Evolutionary conservation across 1,140 invertebrate species (phyloP).

Genomic region (Ylistrum balloti): DNA sequence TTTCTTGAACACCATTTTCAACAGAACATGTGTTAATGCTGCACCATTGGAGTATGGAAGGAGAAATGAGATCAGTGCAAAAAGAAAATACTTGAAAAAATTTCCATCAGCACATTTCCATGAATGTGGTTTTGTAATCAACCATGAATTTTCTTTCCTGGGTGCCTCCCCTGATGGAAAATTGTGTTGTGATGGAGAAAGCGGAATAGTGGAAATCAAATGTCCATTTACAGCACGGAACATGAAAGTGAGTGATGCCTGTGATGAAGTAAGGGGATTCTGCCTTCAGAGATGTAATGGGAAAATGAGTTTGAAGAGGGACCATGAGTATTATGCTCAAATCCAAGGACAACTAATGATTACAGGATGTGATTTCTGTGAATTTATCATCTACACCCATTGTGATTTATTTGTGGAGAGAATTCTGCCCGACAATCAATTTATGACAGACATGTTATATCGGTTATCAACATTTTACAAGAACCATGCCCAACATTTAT

Average conservation of each 20-base stretch:
- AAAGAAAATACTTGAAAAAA: constrained; percentile 48
- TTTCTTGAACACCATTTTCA: background rate
- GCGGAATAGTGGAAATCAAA: constrained; percentile 56
- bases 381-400: constrained; percentile 59
- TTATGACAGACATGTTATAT: constrained; percentile 46
- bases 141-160: constrained; percentile 50
- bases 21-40: background rate
- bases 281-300: constrained; percentile 42
- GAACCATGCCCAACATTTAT: background rate
- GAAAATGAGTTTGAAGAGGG: constrained; percentile 21
- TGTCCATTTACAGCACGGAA: constrained; percentile 56
- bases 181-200: constrained; percentile 50
- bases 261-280: background rate
- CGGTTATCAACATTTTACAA: background rate
- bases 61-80: constrained; percentile 55
- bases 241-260: constrained; percentile 36
- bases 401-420: constrained; percentile 49
- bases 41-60: constrained; percentile 55
- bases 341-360: constrained; percentile 59
- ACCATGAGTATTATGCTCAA: constrained; percentile 52
- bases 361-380: constrained; percentile 54
- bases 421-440: constrained; percentile 51
- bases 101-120: constrained; percentile 52
- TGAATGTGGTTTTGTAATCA: constrained; percentile 58
- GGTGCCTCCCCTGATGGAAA: constrained; percentile 56